Conservation (phyloP, 2,113 vertebrate genomes). For the Cyrtonyx montezumae region DNA sequence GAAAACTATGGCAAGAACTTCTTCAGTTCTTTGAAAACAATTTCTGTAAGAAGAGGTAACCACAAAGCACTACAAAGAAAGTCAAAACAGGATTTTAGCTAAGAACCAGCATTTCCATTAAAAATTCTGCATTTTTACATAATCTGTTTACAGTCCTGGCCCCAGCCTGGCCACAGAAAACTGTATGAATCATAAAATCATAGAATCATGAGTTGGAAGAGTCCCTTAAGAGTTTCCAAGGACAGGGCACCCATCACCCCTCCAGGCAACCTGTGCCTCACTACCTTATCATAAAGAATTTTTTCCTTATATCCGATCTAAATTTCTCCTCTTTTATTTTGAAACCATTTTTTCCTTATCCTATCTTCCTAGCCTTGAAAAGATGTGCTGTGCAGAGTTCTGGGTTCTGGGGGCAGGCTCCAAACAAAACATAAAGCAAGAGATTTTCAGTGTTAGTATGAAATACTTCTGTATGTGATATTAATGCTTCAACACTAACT, state of each 20-base stretch:
- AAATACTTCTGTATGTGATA: neutral
- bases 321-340: too few relatives aligned
- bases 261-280: too few relatives aligned
- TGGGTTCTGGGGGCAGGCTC: neutral
- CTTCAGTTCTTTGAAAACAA: slow-evolving; percentile 2
- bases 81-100: neutral
- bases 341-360: too few relatives aligned
- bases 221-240: too few relatives aligned
- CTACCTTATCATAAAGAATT: too few relatives aligned
- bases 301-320: too few relatives aligned
- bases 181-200: neutral
- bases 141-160: neutral
- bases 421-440: neutral
- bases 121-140: neutral
- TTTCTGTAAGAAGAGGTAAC: neutral
- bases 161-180: neutral
- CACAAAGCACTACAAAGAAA: neutral
- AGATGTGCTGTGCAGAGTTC: neutral
- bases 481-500: neutral
- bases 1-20: slow-evolving; percentile 6
- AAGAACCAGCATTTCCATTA: neutral
- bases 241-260: too few relatives aligned
- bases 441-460: neutral
- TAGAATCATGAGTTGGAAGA: too few relatives aligned
- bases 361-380: neutral